These are phyloP conservation scores for Neocrepidodera transversa DNA, from an alignment of 2,888 invertebrate species.

Conservation along the genomic window DNA sequence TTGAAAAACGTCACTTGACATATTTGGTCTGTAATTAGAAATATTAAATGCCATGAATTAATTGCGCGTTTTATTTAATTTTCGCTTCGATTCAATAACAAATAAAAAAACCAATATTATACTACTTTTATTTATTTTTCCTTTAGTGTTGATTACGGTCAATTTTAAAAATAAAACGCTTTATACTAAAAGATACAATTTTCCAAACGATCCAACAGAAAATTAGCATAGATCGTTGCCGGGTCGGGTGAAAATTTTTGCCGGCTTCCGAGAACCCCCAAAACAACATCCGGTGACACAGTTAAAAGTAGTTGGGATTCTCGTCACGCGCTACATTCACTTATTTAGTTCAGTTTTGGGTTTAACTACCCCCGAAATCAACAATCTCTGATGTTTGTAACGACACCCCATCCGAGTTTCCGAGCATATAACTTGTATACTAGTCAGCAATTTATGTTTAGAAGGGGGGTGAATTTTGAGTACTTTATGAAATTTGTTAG, in stretches of 20 bases:
- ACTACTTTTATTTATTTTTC: too few relatives aligned
- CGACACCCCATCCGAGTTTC: conserved; percentile 20
- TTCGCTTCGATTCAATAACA: too few relatives aligned
- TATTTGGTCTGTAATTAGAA: too few relatives aligned
- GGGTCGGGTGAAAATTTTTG: conserved; percentile 12
- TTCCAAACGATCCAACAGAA: not conserved
- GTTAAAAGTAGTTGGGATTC: conserved; percentile 45
- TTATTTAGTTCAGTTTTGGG: conserved; percentile 50
- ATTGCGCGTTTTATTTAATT: too few relatives aligned
- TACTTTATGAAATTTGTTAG: not conserved
- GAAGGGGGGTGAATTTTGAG: not conserved
- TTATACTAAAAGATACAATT: conserved; percentile 10
- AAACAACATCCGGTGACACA: conserved; percentile 24
- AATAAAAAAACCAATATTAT: too few relatives aligned
- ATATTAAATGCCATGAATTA: too few relatives aligned
- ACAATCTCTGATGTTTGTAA: conserved; percentile 43
- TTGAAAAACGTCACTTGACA: too few relatives aligned
- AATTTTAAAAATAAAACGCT: too few relatives aligned
- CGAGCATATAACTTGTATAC: conserved; percentile 2
- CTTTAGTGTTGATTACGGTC: too few relatives aligned
- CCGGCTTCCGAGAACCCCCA: conserved; percentile 9
- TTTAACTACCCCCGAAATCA: conserved; percentile 45
- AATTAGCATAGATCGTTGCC: conserved; percentile 9
- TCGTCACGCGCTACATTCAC: conserved; percentile 49
- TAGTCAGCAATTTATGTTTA: conserved; percentile 3